phyloP scores from a whole-genome alignment of 2,113 vertebrate genomes.

The Scartelaos histophorus region DNA sequence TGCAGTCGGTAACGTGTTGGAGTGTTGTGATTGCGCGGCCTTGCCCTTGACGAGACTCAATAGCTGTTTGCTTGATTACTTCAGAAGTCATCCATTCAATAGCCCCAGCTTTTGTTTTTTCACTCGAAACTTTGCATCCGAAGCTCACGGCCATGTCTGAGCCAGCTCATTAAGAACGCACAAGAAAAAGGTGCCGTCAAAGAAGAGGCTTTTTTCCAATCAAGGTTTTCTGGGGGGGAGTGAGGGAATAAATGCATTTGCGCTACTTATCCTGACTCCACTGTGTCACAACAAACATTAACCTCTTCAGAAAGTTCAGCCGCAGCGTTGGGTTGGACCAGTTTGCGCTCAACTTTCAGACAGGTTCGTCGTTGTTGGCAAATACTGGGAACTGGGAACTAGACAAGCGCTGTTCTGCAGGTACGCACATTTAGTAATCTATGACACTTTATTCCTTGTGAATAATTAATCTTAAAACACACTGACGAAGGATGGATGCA shows the following conservation, averaged over 20 bases:
- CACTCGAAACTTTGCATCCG: not conserved
- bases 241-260: not conserved
- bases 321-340: not conserved
- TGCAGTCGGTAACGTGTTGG: slow-evolving; percentile 16
- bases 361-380: not conserved
- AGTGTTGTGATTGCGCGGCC: slow-evolving; percentile 18
- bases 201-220: slow-evolving; percentile 17
- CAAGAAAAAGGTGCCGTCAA: slow-evolving; percentile 31
- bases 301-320: not conserved
- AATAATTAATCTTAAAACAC: no score
- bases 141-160: slow-evolving; percentile 38
- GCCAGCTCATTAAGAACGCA: slow-evolving; percentile 23
- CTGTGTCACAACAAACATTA: not conserved
- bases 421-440: not conserved
- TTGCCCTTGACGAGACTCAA: slow-evolving; percentile 40
- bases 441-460: not conserved
- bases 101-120: slow-evolving; percentile 26
- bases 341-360: not conserved
- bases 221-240: slow-evolving; percentile 31
- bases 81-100: slow-evolving; percentile 26
- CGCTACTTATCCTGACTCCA: not conserved
- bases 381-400: not conserved
- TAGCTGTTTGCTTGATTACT: slow-evolving; percentile 38
- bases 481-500: no score
- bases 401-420: not conserved